Evolutionary conservation across 2,113 vertebrate species (phyloP), one percentile per base, ranked within the genome.

Genomic region (Oenanthe melanoleuca): DNA sequence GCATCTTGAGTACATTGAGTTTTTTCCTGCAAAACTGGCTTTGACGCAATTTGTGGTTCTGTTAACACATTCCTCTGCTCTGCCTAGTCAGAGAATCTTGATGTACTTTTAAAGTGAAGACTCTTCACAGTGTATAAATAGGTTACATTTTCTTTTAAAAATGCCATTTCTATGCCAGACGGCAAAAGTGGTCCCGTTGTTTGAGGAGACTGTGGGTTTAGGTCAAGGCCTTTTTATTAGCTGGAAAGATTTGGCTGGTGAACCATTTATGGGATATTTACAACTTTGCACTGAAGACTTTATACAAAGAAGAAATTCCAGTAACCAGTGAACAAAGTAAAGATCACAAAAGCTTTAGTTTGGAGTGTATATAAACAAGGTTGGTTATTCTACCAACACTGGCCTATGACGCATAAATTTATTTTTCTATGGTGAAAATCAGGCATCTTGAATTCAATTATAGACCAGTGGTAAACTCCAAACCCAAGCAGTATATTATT

Each of bases 141-240:
- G 18, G 23, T 94, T 80, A 78, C 72, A 34, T 93, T 91, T 93
- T 73, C 83, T 80, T 86, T 74, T 38, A 74, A 92, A 93, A 83
- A 95, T 66, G 33, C 49, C 8, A 5, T 16, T 14, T 73, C 64
- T 63, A 3, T 92, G 92, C 80, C 89, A 95, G 95, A 73, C 0
- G 5, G n/a, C 63, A 86, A 20, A 92, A 93, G 21, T 56, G 34
- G 28, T 53, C 33, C 63, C 4, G 28, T 34, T 75, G 14, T 84
- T 61, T 49, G 77, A 65, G 37, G 14, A 80, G 11, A 26, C 12
- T 63, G 50, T 73, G 72, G 69, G 59, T 86, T 92, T 38, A 70
- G 47, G 80, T 84, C 72, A 88, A 69, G 64, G 38, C 12, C 55
- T 53, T 72, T 38, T 80, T 83, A 65, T 28, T 40, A 77, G n/a